Evolutionary conservation across 2,888 invertebrate genomes (phyloP).

Genomic region (Gortyna flavago): DNA sequence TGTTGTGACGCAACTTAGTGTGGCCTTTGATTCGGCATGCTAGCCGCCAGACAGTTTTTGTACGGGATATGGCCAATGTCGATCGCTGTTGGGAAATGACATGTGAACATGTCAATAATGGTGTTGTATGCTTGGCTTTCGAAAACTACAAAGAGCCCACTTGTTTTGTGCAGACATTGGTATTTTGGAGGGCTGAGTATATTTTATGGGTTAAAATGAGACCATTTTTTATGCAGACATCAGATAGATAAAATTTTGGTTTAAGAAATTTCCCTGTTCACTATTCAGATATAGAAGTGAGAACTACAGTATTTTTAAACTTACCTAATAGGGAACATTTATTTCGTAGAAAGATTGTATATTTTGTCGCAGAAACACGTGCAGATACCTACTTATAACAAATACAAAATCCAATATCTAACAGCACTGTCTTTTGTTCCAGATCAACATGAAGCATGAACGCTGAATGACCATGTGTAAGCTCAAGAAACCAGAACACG

Average conservation of each 20-base stretch:
- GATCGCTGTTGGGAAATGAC: constrained; percentile 60
- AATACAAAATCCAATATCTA: background rate
- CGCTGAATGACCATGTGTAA: constrained; percentile 72
- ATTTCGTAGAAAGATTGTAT: background rate
- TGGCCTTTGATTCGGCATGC: constrained; percentile 74
- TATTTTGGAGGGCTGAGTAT: background rate
- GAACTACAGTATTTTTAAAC: background rate
- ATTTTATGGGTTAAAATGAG: background rate
- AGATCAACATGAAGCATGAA: constrained; percentile 71
- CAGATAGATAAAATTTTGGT: background rate
- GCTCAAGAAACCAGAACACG: constrained; percentile 64
- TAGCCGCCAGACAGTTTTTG: constrained; percentile 70
- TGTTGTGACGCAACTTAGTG: constrained; percentile 73
- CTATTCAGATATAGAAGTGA: too few relatives aligned
- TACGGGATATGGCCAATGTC: constrained; percentile 76
- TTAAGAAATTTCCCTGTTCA: background rate
- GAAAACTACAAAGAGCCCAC: constrained; percentile 5
- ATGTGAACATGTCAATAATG: constrained; percentile 46
- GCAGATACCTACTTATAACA: too few relatives aligned
- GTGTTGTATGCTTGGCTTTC: constrained; percentile 23
- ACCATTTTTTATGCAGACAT: background rate
- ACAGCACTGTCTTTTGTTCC: constrained; percentile 73
- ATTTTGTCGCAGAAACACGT: background rate
- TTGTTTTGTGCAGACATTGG: background rate
- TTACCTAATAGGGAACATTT: background rate